Conservation (phyloP, 1,140 invertebrate genomes). For the Argopecten irradians region DNA sequence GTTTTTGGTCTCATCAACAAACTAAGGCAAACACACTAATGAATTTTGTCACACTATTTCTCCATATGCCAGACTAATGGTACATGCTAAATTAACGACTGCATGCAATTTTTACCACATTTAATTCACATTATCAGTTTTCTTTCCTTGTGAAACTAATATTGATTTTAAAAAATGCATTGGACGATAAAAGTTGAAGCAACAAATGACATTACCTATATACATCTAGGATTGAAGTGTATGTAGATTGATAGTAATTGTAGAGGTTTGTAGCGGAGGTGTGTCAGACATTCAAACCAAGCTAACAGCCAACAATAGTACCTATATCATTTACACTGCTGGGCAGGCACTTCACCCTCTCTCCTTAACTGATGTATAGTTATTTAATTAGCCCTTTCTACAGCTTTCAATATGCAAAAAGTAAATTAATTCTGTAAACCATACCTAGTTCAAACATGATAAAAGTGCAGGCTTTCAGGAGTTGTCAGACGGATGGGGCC, state of each 20-base stretch:
- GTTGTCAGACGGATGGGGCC: neutral
- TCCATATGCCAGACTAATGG: neutral
- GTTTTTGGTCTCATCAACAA: neutral
- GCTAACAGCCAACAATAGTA: neutral
- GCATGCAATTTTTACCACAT: neutral
- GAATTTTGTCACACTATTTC: conserved; percentile 1
- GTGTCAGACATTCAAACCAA: neutral
- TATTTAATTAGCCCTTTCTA: neutral
- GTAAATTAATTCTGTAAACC: conserved; percentile 18
- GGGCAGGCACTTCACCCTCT: neutral
- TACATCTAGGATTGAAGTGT: neutral
- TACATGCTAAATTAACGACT: neutral
- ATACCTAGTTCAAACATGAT: conserved; percentile 22
- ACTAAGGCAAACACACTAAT: neutral
- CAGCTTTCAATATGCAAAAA: conserved; percentile 21
- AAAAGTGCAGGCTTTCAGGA: conserved; percentile 13
- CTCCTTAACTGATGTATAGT: neutral
- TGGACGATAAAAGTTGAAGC: neutral
- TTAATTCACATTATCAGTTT: neutral
- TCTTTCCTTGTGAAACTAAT: neutral
- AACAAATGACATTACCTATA: neutral
- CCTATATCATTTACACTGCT: neutral
- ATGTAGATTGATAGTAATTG: neutral
- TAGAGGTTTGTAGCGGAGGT: neutral
- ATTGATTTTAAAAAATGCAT: neutral